Evolutionary conservation across 2,888 invertebrate genomes (phyloP), one percentile per base, ranked within the genome.

Genomic region (Eledona agricola): DNA sequence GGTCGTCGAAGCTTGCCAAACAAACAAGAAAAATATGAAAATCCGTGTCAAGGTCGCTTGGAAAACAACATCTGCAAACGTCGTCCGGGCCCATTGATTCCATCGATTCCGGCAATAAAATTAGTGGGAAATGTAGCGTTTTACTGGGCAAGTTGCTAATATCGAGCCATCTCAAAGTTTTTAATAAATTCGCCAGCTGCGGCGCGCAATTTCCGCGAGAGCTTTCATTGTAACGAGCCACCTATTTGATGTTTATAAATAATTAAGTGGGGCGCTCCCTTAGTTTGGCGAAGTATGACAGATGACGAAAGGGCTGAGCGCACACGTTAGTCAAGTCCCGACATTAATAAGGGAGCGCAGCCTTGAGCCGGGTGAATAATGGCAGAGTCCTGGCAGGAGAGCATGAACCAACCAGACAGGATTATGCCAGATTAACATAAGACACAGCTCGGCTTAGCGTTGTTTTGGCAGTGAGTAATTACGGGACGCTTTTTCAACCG

Each of bases 391-490:
- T 67, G 68, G 70, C 70, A 69, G 71, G 64, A 62, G 57, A 72
- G 72, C 73, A 72, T 69, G 70, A 72, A 71, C 70, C 70, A 70
- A 70, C 72, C 72, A 72, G 72, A 72, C 71, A 71, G 74, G 75
- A 76, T 75, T 76, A 75, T 71, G 66, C 72, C 66, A 70, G 76
- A 76, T 76, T 76, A 75, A 76, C 75, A 75, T 75, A 76, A 76
- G 76, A 75, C 75, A 75, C 75, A 73, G 73, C 73, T 66, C 68
- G 67, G 75, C 75, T 76, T 75, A 74, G 68, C 72, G 70, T 73
- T 71, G 69, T 69, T 66, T 59, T 74, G 76, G 76, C 75, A 75
- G 69, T 76, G 76, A 76, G 72, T 76, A 75, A 76, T 76, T 75
- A 70, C 70, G 56, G 58, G 57, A 55, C 63, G 65, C 60, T 70